phyloP scores from a whole-genome alignment of 2,797 vertebrate genomes.

The Anabas testudineus region DNA sequence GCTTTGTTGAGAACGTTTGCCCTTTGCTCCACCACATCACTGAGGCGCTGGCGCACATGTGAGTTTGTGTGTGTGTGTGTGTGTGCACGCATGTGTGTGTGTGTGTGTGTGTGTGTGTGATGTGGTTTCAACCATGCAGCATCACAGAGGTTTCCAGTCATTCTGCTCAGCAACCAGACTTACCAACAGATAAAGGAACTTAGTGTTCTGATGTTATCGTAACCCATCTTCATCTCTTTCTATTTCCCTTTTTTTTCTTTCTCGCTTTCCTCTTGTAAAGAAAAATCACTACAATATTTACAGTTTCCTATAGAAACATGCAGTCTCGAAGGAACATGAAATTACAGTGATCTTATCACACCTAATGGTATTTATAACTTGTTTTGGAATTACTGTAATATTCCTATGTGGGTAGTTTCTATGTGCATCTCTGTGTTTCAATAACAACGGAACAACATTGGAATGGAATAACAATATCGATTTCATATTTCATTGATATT shows the following conservation, averaged over 20 bases:
- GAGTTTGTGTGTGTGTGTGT: neutral
- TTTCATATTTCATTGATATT: neutral
- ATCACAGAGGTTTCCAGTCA: constrained; percentile 71
- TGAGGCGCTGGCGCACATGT: neutral
- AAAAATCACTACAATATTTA: constrained; percentile 22
- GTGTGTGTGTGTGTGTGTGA: constrained; percentile 15
- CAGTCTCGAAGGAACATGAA: neutral
- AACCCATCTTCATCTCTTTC: constrained; percentile 48
- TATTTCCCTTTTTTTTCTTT: constrained; percentile 48
- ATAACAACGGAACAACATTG: no score
- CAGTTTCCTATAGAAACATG: constrained; percentile 26
- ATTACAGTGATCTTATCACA: no score
- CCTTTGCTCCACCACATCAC: constrained; percentile 52
- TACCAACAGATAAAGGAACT: constrained; percentile 45
- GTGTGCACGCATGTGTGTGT: neutral
- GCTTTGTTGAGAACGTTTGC: constrained; percentile 10
- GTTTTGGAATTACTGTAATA: constrained; percentile 27
- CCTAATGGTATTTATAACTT: neutral
- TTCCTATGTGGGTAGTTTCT: constrained; percentile 12
- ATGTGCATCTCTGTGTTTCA: neutral
- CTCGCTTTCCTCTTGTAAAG: constrained; percentile 18
- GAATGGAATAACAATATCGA: no score
- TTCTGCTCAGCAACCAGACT: constrained; percentile 48
- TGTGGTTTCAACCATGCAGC: constrained; percentile 58
- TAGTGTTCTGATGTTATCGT: constrained; percentile 61